Evolutionary conservation across 2,113 vertebrate genomes (phyloP), one percentile per base, ranked within the genome.

Genomic region (Raja brachyura): DNA sequence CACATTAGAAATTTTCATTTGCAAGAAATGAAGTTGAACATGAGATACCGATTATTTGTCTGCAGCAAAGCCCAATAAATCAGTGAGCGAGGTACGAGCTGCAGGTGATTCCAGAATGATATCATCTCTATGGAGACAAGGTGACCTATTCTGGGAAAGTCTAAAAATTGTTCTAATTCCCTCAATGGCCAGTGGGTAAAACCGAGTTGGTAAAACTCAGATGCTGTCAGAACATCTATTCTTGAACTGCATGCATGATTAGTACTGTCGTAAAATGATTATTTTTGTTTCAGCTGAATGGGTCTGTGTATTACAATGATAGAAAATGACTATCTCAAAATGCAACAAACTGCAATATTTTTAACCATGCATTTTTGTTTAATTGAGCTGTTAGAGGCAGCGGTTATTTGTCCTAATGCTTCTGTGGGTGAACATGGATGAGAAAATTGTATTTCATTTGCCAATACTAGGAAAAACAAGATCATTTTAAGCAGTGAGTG

Each of bases 1-100:
- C 33, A 33, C 63, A 48, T 92, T 48, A 73, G 90, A 92, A 92
- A 25, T 70, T 92, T 92, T 92, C 66, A 92, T 70, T 92, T 39
- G 66, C 68, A 63, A 63, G n/a, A 66, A 88, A 63, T 92, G 66
- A 33, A 39, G 20, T 39, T 33, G 63, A 90, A n/a, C 31, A 68
- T 7, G 33, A 88, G 85, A n/a, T n/a, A n/a, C n/a, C 20, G 20
- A 68, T 25, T 73, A 73, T 22, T 5, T 48, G 33, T 66, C 66
- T 25, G 39, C 20, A 33, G 33, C 33, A 66, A 25, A 5, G 68
- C 4, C 66, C 9, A 28, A 6, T 33, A 66, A 33, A 70, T 70
- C 63, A 90, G 3, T 90, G 61, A 68, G 4, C 39, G 86, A 70
- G 66, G 54, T 5, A 68, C 25, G 33, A 92, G 66, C 88, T 73